Evolutionary conservation across 30 jellyfish, hydroid and myxozoan species (phyloP), one percentile per base, ranked within the genome.

Genomic region (Aurelia coerulea): DNA sequence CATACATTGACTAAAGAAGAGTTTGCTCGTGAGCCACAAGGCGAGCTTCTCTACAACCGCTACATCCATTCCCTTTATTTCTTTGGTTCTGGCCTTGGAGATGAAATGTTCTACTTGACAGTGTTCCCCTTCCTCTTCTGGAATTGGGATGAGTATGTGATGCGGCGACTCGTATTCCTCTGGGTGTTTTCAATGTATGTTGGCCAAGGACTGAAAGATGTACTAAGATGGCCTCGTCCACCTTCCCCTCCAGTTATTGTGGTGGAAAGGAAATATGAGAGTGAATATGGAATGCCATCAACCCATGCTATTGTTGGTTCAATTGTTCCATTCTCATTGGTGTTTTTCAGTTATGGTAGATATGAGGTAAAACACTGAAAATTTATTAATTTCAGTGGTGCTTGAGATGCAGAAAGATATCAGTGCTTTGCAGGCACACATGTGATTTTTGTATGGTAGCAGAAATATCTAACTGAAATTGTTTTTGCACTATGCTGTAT

Each of bases 261-360:
- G 35, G 83, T 94, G 35, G 98, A 94, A 70, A 84, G 67, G 66
- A 80, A 68, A 49, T 94, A 94, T 76, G 97, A 88, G 85, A 84
- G 94, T 54, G 98, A 94, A 83, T 94, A 88, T 83, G 97, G 98
- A 4, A 94, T 94, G 98, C 98, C 98, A 42, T 94, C 98, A 4
- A 94, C 98, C 23, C 98, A 94, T 70, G 98, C 98, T 11, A 94
- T 84, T 17, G 97, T 94, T 34, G 98, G 97, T 4, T 70, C 91
- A 31, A 90, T 94, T 50, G 92, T 94, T 5, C 98, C 98, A 13
- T 94, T 94, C 81, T 77, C 96, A 1, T 69, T 94, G 85, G 97
- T 94, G 17, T 94, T 72, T 76, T 94, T 94, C 90, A 94, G 96
- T 65, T 89, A 88, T 74, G 98, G 96, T 8, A 79, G 98, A 62